These are phyloP conservation scores for Hepsetus odoe DNA, from an alignment of 2,113 vertebrate genomes.

Conservation along the genomic window DNA sequence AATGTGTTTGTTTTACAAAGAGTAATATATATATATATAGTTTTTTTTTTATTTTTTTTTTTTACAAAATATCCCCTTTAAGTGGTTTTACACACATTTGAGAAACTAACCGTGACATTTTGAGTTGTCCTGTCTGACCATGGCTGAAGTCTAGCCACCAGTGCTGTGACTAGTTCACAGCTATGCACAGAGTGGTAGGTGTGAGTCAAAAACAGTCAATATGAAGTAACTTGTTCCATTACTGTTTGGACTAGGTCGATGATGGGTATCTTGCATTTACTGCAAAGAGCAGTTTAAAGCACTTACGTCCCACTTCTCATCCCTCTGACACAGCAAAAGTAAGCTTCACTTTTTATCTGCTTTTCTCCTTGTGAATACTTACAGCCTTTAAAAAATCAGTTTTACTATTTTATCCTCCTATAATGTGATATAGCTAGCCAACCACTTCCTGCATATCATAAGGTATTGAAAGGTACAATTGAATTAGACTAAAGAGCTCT, in stretches of 20 bases:
- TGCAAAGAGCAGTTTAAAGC: slow-evolving; percentile 52
- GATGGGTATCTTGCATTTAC: slow-evolving; percentile 57
- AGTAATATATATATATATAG: too few relatives aligned
- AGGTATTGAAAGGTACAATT: slow-evolving; percentile 80
- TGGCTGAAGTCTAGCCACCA: not conserved
- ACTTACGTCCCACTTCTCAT: slow-evolving; percentile 56
- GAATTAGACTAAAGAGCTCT: slow-evolving; percentile 80
- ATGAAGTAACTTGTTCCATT: slow-evolving; percentile 55
- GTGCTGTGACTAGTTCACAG: slow-evolving; percentile 30
- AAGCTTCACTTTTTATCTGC: slow-evolving; percentile 70
- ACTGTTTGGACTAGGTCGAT: slow-evolving; percentile 51
- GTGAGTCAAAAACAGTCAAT: slow-evolving; percentile 50
- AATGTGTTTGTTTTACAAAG: too few relatives aligned
- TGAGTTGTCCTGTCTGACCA: not conserved
- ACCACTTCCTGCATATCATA: slow-evolving; percentile 77
- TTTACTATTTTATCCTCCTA: slow-evolving; percentile 67
- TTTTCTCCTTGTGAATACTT: slow-evolving; percentile 73
- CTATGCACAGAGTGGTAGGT: slow-evolving; percentile 48
- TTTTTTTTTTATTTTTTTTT: too few relatives aligned
- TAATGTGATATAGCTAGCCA: slow-evolving; percentile 73
- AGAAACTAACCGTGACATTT: slow-evolving; percentile 4
- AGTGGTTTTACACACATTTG: too few relatives aligned
- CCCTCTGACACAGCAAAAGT: slow-evolving; percentile 68
- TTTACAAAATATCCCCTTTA: too few relatives aligned
- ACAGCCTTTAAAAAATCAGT: slow-evolving; percentile 70